phyloP scores from a whole-genome alignment of 1,140 invertebrate genomes.

The Dendroctonus ponderosae region DNA sequence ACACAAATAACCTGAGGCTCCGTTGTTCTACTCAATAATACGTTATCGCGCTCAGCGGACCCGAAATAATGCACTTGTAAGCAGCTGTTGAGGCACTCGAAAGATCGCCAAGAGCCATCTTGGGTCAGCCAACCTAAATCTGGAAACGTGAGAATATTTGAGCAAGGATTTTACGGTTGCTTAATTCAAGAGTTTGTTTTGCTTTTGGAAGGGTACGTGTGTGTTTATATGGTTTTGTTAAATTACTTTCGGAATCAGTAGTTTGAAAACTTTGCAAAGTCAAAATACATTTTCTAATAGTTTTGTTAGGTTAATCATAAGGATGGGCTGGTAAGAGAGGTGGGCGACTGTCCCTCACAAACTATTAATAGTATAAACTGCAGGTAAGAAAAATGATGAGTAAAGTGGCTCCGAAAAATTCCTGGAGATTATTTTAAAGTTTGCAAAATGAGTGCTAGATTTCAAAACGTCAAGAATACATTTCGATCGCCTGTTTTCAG shows the following conservation, averaged over 20 bases:
- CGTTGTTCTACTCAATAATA: conserved; percentile 48
- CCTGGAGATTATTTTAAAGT: too few species aligned
- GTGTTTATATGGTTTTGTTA: neutral
- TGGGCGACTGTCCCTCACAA: too few species aligned
- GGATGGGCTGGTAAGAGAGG: too few species aligned
- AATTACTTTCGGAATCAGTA: too few species aligned
- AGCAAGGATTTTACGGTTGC: conserved; percentile 22
- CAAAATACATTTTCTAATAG: neutral
- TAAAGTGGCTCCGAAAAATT: too few species aligned
- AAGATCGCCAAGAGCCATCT: conserved; percentile 39
- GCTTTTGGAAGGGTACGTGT: neutral
- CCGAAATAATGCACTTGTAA: conserved; percentile 46
- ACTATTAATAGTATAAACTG: too few species aligned
- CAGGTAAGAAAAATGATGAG: too few species aligned
- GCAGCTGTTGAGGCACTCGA: conserved; percentile 42
- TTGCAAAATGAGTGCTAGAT: too few species aligned
- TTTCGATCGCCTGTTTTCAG: too few species aligned
- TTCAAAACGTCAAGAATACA: too few species aligned
- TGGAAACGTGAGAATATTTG: conserved; percentile 32
- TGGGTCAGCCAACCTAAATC: conserved; percentile 29
- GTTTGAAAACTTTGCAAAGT: neutral
- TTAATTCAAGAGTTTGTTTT: conserved; percentile 5
- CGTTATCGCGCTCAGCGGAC: conserved; percentile 46
- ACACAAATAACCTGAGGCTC: conserved; percentile 42
- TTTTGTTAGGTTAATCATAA: neutral